phyloP scores from a whole-genome alignment of 1,140 invertebrate species.

The Halesus radiatus region DNA sequence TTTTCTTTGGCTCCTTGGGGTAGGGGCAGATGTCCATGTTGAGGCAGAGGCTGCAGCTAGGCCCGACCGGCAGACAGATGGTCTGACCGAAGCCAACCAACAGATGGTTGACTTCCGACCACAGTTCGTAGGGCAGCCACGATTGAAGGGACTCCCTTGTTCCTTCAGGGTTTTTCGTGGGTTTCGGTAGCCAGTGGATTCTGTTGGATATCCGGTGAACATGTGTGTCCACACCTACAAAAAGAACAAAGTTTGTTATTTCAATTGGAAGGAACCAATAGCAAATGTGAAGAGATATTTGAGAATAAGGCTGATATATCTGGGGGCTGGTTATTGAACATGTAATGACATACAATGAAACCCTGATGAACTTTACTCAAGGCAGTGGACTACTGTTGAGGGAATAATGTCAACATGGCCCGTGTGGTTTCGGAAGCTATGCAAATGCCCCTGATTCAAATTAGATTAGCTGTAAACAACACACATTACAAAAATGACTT shows the following conservation, averaged over 20 bases:
- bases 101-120: conserved; percentile 92
- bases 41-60: conserved; percentile 87
- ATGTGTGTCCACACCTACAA: conserved; percentile 93
- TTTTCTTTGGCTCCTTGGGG: conserved; percentile 1
- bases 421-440: no score
- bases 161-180: conserved; percentile 89
- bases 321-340: no score
- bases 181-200: conserved; percentile 84
- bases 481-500: no score
- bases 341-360: no score
- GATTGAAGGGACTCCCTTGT: conserved; percentile 87
- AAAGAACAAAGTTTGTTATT: neutral
- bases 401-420: no score
- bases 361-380: no score
- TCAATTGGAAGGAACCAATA: no score
- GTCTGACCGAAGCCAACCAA: conserved; percentile 98
- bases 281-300: no score
- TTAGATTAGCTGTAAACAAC: no score
- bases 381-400: no score
- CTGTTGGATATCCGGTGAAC: conserved; percentile 95
- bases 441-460: no score
- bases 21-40: conserved; percentile 89
- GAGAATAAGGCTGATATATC: no score
- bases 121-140: conserved; percentile 90
- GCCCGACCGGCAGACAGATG: conserved; percentile 85